phyloP scores from a whole-genome alignment of 2,113 vertebrate species.

The Salvelinus alpinus region DNA sequence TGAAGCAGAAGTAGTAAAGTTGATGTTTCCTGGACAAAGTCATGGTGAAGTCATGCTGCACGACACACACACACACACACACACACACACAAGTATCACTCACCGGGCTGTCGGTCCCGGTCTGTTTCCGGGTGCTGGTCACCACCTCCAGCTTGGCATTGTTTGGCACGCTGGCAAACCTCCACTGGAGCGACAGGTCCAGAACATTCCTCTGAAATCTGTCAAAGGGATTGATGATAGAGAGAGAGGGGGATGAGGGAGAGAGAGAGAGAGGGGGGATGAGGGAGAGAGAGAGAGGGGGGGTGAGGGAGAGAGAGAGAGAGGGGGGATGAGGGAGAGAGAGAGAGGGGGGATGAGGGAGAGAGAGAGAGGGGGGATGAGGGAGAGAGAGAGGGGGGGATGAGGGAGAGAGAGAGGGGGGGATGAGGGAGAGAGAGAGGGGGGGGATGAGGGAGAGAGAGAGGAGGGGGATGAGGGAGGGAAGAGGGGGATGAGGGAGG shows the following conservation, averaged over 20 bases:
- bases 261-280: background rate
- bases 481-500: too few species aligned
- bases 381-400: too few species aligned
- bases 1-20: conserved; percentile 48
- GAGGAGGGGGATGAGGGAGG: too few species aligned
- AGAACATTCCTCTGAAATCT: conserved; percentile 94
- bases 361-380: too few species aligned
- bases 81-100: conserved; percentile 32
- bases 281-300: too few species aligned
- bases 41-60: conserved; percentile 25
- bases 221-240: conserved; percentile 3
- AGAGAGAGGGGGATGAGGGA: background rate
- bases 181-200: conserved; percentile 90
- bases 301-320: too few species aligned
- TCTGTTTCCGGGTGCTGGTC: conserved; percentile 72
- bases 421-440: too few species aligned
- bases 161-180: conserved; percentile 94
- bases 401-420: too few species aligned
- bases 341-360: too few species aligned
- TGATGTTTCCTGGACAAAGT: conserved; percentile 37
- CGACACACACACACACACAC: background rate
- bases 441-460: too few species aligned
- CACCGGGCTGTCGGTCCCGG: conserved; percentile 74
- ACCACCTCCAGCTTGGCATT: conserved; percentile 98
- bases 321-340: too few species aligned